Conservation (phyloP, 2,888 invertebrate genomes). For the Agrypnus murinus region DNA sequence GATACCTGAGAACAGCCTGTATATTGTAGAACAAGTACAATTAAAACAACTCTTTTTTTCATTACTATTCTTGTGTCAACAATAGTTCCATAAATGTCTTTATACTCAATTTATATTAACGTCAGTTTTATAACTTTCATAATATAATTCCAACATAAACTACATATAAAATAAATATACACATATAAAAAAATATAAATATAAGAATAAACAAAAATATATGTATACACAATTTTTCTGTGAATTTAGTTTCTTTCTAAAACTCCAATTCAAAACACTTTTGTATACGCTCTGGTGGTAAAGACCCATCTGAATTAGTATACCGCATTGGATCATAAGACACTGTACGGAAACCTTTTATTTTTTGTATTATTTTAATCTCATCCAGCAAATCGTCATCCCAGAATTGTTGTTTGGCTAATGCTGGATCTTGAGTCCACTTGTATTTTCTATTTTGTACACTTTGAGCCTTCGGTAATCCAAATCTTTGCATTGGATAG, state of each 20-base stretch:
- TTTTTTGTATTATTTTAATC: conserved; percentile 56
- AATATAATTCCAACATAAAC: too few relatives aligned
- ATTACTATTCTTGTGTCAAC: too few relatives aligned
- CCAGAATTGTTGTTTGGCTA: conserved; percentile 58
- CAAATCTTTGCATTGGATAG: conserved; percentile 72
- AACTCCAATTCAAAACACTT: conserved; percentile 49
- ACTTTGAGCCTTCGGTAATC: conserved; percentile 60
- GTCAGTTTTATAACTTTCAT: too few relatives aligned
- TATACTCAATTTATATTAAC: too few relatives aligned
- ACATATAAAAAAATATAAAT: too few relatives aligned
- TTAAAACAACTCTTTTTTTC: too few relatives aligned
- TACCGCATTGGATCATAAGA: conserved; percentile 62
- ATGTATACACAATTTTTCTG: conserved; percentile 57
- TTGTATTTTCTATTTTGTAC: conserved; percentile 60
- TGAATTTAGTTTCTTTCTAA: conserved; percentile 60
- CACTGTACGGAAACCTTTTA: conserved; percentile 38
- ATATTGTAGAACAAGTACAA: too few relatives aligned
- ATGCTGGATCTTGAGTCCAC: conserved; percentile 48
- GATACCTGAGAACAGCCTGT: too few relatives aligned
- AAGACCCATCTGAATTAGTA: conserved; percentile 59
- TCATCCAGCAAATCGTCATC: conserved; percentile 60
- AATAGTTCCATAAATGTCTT: too few relatives aligned
- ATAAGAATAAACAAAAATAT: too few relatives aligned
- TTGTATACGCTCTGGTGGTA: conserved; percentile 48
- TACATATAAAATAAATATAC: too few relatives aligned